A percentile compares a stretch with the other conserved stretches of the same genome.
These are phyloP conservation scores for Caenorhabditis zanzibari DNA, from an alignment of 2,888 invertebrate species.

Conservation along the genomic window DNA sequence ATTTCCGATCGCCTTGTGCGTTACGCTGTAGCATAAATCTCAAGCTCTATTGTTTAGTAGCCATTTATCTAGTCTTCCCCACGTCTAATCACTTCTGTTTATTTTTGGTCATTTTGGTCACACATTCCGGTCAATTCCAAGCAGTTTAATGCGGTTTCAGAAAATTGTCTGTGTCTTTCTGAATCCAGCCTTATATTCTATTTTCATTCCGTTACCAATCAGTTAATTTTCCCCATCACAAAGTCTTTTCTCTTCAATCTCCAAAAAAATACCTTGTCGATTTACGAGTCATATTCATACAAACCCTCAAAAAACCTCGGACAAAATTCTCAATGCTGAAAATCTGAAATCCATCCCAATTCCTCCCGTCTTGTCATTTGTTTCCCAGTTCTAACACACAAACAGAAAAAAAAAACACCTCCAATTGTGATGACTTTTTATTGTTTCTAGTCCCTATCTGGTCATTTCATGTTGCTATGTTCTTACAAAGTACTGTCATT, in stretches of 20 bases:
- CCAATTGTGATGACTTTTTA: constrained; percentile 6
- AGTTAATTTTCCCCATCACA: not conserved
- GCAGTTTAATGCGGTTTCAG: constrained; percentile 12
- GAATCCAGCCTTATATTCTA: not conserved
- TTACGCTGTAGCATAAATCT: constrained; percentile 2
- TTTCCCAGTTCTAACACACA: constrained; percentile 18
- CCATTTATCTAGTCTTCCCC: not conserved
- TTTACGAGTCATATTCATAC: constrained; percentile 55
- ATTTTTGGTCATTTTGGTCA: constrained; percentile 1
- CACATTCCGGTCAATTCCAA: constrained; percentile 38
- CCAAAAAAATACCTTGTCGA: constrained; percentile 49
- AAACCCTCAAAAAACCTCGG: constrained; percentile 27
- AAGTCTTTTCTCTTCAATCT: constrained; percentile 6
- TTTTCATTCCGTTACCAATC: not conserved
- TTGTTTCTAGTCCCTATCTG: constrained; percentile 26
- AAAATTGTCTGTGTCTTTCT: not conserved
- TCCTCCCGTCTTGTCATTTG: constrained; percentile 9
- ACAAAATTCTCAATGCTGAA: constrained; percentile 20
- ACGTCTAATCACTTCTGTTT: not conserved
- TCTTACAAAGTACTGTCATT: constrained; percentile 24
- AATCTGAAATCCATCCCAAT: not conserved
- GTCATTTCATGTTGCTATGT: constrained; percentile 20
- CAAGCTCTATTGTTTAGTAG: not conserved
- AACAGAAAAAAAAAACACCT: not conserved
- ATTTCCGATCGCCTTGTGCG: constrained; percentile 26